phyloP scores from a whole-genome alignment of 1,140 invertebrate species.

The Bradysia coprophila region DNA sequence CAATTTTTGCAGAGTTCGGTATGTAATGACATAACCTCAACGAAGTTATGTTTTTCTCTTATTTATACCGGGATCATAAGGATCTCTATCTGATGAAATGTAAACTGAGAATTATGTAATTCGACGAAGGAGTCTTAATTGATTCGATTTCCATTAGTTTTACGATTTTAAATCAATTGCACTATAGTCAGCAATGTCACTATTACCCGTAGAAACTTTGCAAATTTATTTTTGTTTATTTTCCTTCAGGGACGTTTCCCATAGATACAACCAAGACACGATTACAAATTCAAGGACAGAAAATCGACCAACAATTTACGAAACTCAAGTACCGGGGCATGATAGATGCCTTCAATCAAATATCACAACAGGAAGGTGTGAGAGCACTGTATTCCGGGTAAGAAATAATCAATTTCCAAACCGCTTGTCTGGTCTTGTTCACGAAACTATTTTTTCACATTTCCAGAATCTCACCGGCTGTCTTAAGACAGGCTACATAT shows the following conservation, averaged over 20 bases:
- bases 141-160: conserved; percentile 4
- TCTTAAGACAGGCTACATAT: conserved; percentile 83
- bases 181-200: too few species aligned
- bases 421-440: conserved; percentile 1
- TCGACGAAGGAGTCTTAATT: too few species aligned
- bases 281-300: conserved; percentile 88
- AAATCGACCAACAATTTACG: conserved; percentile 53
- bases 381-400: conserved; percentile 70
- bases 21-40: conserved; percentile 18
- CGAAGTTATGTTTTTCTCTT: conserved; percentile 2
- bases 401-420: conserved; percentile 9
- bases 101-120: too few species aligned
- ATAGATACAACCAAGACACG: conserved; percentile 92
- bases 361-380: conserved; percentile 64
- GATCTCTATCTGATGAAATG: too few species aligned
- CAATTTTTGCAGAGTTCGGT: conserved; percentile 87
- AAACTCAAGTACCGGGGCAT: conserved; percentile 75
- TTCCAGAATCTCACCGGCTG: conserved; percentile 73
- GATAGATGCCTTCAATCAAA: conserved; percentile 72
- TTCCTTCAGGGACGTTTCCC: conserved; percentile 79
- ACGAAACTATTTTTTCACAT: neutral
- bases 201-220: too few species aligned
- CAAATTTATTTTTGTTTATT: conserved; percentile 5
- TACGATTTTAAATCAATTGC: conserved; percentile 6
- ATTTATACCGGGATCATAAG: too few species aligned